Conservation (phyloP, 2,888 invertebrate species). For the Campaea margaritaria region DNA sequence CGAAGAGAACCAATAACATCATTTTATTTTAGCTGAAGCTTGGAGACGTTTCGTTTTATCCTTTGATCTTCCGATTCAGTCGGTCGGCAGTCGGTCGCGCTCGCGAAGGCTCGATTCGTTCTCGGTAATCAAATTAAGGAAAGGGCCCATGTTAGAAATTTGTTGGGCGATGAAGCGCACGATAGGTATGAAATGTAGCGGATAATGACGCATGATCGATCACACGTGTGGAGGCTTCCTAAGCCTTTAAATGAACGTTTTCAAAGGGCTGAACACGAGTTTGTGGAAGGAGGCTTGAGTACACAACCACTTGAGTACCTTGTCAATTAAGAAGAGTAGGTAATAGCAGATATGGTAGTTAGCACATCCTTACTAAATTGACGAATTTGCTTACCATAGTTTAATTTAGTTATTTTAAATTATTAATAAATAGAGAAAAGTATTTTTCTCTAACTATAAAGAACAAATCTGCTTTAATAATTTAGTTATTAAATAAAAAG, state of each 20-base stretch:
- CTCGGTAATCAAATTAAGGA: slow-evolving; percentile 64
- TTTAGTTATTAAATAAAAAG: too few species aligned
- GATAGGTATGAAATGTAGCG: slow-evolving; percentile 54
- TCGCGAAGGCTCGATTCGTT: slow-evolving; percentile 55
- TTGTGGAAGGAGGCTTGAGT: slow-evolving; percentile 14
- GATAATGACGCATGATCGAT: slow-evolving; percentile 58
- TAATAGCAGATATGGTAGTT: neutral
- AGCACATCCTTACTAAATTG: too few species aligned
- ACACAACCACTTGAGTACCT: neutral
- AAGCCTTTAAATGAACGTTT: slow-evolving; percentile 28
- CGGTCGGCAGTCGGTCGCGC: slow-evolving; percentile 54
- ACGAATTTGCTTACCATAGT: too few species aligned
- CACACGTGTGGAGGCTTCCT: slow-evolving; percentile 39
- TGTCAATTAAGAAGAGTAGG: neutral
- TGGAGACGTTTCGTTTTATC: slow-evolving; percentile 63
- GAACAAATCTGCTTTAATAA: too few species aligned
- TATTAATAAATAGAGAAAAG: too few species aligned
- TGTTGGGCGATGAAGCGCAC: slow-evolving; percentile 60
- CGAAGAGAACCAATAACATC: slow-evolving; percentile 53
- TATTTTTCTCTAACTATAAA: too few species aligned
- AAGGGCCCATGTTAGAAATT: slow-evolving; percentile 57
- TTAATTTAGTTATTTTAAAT: too few species aligned
- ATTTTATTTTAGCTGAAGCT: slow-evolving; percentile 61
- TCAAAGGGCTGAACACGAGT: slow-evolving; percentile 27
- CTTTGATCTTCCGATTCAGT: slow-evolving; percentile 66